phyloP scores from a whole-genome alignment of 2,113 vertebrate genomes.

The Trogon surrucura region DNA sequence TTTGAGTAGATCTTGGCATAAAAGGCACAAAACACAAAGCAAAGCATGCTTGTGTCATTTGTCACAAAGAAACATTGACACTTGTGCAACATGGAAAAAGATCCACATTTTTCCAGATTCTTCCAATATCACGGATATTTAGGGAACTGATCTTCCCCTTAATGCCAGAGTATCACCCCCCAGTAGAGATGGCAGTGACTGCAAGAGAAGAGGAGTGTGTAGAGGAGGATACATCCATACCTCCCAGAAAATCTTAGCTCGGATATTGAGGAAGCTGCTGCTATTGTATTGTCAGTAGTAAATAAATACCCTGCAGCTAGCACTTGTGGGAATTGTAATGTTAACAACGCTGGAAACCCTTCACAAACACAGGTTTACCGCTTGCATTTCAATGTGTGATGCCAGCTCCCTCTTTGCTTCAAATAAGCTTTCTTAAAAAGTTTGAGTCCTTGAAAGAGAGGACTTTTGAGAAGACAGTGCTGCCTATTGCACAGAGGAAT shows the following conservation, averaged over 20 bases:
- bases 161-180: neutral
- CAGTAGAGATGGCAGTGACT: neutral
- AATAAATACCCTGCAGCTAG: neutral
- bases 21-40: conserved; percentile 64
- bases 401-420: neutral
- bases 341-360: neutral
- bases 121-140: neutral
- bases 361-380: neutral
- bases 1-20: conserved; percentile 19
- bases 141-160: neutral
- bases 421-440: neutral
- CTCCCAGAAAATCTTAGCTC: neutral
- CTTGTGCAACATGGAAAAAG: conserved; percentile 38
- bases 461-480: neutral
- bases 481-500: conserved; percentile 15
- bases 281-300: neutral
- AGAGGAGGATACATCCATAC: neutral
- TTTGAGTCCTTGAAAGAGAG: neutral
- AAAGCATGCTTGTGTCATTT: conserved; percentile 37
- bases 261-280: neutral
- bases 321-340: neutral
- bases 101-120: neutral
- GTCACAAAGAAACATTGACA: conserved; percentile 38
- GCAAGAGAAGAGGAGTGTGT: neutral
- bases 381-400: neutral